Evolutionary conservation across 37 sponge, comb jelly and placozoan genomes (phyloP), one percentile per base, ranked within the genome.

Genomic region (Hexactinellida sp.): DNA sequence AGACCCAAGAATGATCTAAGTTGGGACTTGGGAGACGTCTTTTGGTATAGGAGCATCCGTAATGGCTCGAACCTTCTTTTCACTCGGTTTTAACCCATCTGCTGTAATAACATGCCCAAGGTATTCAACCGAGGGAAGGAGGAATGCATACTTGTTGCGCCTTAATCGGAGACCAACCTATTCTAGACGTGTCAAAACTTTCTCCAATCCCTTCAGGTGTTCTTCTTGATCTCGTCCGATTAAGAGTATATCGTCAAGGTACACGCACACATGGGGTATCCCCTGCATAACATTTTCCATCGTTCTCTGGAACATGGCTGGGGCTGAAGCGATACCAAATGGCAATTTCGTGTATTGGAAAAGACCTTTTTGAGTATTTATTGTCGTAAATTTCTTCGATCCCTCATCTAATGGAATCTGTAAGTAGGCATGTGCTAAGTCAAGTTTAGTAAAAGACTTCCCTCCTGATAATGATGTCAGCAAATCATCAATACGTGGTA

Each of bases 191-290:
- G 1, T 35, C 7, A 85, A 23, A 37, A 88, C 85, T 55, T 54
- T 37, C 3, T 25, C 38, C 38, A 88, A 37, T 13, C 36, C 84
- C 37, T 32, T 19, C 82, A 85, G 24, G 34, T 88, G 89, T 0
- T 52, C 85, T 1, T 24, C 19, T 7, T 85, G 38, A 36, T 36
- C 54, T 36, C 23, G 30, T 3, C 84, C 89, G 3, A 41, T 85
- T 51, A 92, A 47, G 13, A 92, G 38, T 41, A 92, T 90, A 38
- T 92, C 90, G 51, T 92, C 90, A 35, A 90, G 52, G 83, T 90
- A 85, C 32, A 88, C 86, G 16, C 47, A 36, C 1, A 86, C 88
- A 38, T 41, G 38, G 19, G 86, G 85, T n/a, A 92, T 32, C 0
- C 90, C 90, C 36, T 54, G 85, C 38, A 92, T 47, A 1, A 90